A percentile compares a stretch with the other conserved stretches of the same genome.
These are phyloP conservation scores for Chaenogobius annularis DNA, from an alignment of 2,113 vertebrate genomes.

Conservation along the genomic window DNA sequence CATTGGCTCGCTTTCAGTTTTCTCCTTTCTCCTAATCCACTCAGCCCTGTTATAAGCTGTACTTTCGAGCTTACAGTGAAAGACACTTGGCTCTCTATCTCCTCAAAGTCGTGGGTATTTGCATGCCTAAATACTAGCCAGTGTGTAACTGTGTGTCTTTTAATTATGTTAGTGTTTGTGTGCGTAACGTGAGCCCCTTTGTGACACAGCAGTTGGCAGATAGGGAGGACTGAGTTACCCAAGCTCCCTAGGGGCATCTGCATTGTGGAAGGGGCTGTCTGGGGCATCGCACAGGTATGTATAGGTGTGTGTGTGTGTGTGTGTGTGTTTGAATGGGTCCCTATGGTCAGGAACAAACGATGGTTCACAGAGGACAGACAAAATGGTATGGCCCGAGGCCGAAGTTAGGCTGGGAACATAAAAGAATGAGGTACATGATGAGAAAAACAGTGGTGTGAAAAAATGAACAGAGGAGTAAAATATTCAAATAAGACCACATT, in stretches of 20 bases:
- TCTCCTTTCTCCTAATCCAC: slow-evolving; percentile 31
- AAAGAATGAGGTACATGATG: slow-evolving; percentile 17
- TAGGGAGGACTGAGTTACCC: slow-evolving; percentile 74
- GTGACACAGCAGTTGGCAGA: slow-evolving; percentile 93
- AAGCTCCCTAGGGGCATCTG: slow-evolving; percentile 77
- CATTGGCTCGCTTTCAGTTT: slow-evolving; percentile 42
- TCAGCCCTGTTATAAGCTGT: slow-evolving; percentile 18
- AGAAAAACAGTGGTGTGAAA: background rate
- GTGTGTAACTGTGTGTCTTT: slow-evolving; percentile 12
- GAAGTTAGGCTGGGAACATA: slow-evolving; percentile 10
- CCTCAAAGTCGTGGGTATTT: slow-evolving; percentile 7
- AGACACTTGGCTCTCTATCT: slow-evolving; percentile 19
- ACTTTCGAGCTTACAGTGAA: slow-evolving; percentile 19
- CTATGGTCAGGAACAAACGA: slow-evolving; percentile 4
- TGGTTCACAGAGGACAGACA: slow-evolving; percentile 27
- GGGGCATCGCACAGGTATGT: slow-evolving; percentile 54
- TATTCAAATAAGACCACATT: slow-evolving; percentile 1
- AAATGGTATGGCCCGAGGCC: slow-evolving; percentile 7
- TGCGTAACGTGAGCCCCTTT: slow-evolving; percentile 84
- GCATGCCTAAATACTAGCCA: slow-evolving; percentile 12
- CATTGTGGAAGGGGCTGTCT: slow-evolving; percentile 74
- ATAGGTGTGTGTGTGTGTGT: slow-evolving; percentile 33
- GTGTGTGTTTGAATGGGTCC: slow-evolving; percentile 11
- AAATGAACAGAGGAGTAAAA: slow-evolving; percentile 7
- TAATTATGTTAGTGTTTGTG: slow-evolving; percentile 55